Evolutionary conservation across 2,113 vertebrate species (phyloP).

Genomic region (Chaetops frenatus): DNA sequence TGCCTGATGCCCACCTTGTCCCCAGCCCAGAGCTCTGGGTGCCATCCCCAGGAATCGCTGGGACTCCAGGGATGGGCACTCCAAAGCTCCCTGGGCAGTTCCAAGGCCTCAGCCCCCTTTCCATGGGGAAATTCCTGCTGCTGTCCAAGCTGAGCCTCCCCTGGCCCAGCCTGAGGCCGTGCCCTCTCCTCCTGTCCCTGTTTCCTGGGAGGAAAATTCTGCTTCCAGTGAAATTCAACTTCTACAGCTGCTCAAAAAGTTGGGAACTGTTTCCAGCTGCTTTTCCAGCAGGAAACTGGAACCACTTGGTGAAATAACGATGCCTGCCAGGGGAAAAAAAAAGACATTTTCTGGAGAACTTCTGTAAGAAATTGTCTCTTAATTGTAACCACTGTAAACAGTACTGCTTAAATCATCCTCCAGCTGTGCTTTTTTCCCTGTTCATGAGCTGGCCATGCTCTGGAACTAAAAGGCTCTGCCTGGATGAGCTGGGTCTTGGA

Average conservation of each 20-base stretch:
- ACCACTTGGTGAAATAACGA: background rate
- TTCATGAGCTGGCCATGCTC: background rate
- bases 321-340: background rate
- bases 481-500: background rate
- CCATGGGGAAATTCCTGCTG: background rate
- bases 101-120: accelerated
- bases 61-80: background rate
- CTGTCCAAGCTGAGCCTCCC: accelerated
- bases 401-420: background rate
- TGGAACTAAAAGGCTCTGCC: background rate
- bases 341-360: background rate
- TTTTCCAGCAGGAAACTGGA: background rate
- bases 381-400: background rate
- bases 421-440: background rate
- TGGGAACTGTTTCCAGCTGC: background rate
- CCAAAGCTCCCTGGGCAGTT: background rate
- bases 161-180: accelerated
- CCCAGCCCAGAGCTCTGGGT: background rate
- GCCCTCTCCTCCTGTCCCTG: background rate
- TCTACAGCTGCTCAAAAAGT: background rate
- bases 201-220: background rate
- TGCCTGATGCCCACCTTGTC: background rate
- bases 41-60: background rate
- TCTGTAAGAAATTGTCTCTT: background rate
- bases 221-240: background rate